Evolutionary conservation across 2,888 invertebrate genomes (phyloP).

Genomic region (Parelbella ahira): DNA sequence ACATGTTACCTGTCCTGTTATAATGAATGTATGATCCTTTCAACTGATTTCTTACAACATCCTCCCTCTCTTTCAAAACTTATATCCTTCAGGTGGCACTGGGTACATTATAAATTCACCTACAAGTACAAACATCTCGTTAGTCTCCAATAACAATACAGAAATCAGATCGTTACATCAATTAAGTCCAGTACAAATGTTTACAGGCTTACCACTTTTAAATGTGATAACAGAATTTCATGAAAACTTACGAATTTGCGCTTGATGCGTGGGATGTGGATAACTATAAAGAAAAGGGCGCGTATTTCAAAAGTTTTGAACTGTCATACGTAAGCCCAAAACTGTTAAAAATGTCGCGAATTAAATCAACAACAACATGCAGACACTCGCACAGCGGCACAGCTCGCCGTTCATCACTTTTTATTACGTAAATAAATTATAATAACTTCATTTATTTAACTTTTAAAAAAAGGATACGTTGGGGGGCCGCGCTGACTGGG

Average conservation of each 20-base stretch:
- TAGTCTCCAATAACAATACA: neutral
- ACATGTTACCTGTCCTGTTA: conserved; percentile 4
- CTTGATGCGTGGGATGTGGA: conserved; percentile 9
- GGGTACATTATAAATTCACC: neutral
- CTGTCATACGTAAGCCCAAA: neutral
- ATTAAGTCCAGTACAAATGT: neutral
- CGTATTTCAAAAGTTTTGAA: conserved; percentile 7
- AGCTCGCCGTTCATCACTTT: conserved; percentile 52
- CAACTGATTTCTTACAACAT: neutral
- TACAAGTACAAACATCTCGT: conserved; percentile 6
- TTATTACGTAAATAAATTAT: conserved; percentile 74
- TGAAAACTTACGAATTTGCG: conserved; percentile 5
- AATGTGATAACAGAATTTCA: neutral
- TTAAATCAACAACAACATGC: conserved; percentile 33
- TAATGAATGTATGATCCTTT: neutral
- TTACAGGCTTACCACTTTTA: neutral
- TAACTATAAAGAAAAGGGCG: conserved; percentile 1
- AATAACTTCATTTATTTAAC: conserved; percentile 43
- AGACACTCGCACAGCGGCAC: conserved; percentile 56
- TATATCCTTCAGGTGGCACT: neutral
- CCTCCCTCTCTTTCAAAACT: neutral
- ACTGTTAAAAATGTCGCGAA: conserved; percentile 23
- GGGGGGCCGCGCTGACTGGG: conserved; percentile 80
- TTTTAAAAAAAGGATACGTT: conserved; percentile 83
- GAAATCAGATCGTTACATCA: neutral